phyloP scores from a whole-genome alignment of 2,113 vertebrate species.

The Miniopterus natalensis region DNA sequence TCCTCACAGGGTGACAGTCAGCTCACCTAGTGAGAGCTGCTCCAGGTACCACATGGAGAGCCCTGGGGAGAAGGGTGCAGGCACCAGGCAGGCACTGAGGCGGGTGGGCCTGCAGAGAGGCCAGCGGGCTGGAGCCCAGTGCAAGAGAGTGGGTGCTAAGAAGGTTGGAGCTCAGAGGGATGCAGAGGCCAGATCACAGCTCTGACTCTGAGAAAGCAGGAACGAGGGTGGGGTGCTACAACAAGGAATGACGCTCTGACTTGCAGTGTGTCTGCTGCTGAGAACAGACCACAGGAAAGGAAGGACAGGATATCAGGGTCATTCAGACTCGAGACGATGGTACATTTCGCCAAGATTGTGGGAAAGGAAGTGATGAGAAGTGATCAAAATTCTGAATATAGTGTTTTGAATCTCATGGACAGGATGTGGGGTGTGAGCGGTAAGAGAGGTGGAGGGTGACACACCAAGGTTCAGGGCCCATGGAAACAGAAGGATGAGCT shows the following conservation, averaged over 20 bases:
- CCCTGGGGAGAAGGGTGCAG: background rate
- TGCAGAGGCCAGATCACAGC: background rate
- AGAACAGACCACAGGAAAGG: background rate
- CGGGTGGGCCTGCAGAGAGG: too few relatives aligned
- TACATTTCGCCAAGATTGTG: too few relatives aligned
- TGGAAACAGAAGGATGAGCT: too few relatives aligned
- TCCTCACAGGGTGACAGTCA: background rate
- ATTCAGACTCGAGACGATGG: background rate
- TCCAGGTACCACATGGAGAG: background rate
- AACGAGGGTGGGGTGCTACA: background rate
- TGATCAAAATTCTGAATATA: background rate
- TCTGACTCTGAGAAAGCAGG: background rate
- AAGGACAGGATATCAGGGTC: background rate
- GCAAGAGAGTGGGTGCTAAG: too few relatives aligned
- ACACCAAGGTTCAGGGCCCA: too few relatives aligned
- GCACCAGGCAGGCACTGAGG: rapidly evolving
- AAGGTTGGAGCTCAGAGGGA: background rate
- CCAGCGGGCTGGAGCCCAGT: background rate
- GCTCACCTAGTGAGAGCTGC: background rate
- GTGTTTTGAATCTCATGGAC: background rate
- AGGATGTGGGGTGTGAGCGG: background rate
- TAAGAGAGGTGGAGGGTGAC: background rate
- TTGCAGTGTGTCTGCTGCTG: background rate
- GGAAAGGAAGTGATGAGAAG: background rate
- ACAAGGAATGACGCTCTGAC: background rate